Base-by-base conservation (phyloP, 2,113 vertebrate species). In the Aix galericulata region DNA sequence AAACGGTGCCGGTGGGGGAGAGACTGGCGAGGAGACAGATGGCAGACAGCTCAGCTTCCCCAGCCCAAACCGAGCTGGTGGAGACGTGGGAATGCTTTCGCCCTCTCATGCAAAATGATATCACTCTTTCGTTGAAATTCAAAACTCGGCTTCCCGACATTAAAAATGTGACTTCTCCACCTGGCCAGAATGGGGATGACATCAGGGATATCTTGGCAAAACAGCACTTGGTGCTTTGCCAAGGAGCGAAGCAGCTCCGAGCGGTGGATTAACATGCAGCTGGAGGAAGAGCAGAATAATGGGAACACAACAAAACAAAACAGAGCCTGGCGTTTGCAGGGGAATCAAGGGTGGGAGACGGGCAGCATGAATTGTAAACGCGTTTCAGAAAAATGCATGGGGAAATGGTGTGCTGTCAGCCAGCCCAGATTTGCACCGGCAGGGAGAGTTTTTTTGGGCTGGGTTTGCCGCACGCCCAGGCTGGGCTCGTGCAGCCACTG, bases 11-110 rank as follows among this genome's bases (percentile, higher is more conserved):
- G 62, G 89, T 92, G 81, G 83, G 92, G 84, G 93, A 89, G 94
- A 96, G 89, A 44, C 81, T 92, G 88, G 91, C 8, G 15, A 93
- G 95, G 89, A 94, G 94, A 95, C 96, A 97, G 96, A 96, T 94
- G 95, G 96, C 84, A 97, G 91, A 94, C 74, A 92, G 93, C 95
- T 95, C 95, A 89, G 95, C 74, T 87, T 91, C 82, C 83, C 74
- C 75, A 96, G 94, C 95, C 93, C 91, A 84, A 72, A 92, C 66
- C 34, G 76, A 92, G 62, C 93, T 93, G 95, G 88, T 5, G 82
- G 94, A 94, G 93, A 93, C 84, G 94, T 95, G 93, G 95, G 94
- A 97, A 95, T 25, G 63, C 68, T 95, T 90, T 95, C 88, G 91
- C 84, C 81, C 76, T 92, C 94, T 92, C 60, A 53, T 83, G 88